Evolutionary conservation across 35 echinoderm and acorn worm species (phyloP).

Genomic region (Apostichopus japonicus): DNA sequence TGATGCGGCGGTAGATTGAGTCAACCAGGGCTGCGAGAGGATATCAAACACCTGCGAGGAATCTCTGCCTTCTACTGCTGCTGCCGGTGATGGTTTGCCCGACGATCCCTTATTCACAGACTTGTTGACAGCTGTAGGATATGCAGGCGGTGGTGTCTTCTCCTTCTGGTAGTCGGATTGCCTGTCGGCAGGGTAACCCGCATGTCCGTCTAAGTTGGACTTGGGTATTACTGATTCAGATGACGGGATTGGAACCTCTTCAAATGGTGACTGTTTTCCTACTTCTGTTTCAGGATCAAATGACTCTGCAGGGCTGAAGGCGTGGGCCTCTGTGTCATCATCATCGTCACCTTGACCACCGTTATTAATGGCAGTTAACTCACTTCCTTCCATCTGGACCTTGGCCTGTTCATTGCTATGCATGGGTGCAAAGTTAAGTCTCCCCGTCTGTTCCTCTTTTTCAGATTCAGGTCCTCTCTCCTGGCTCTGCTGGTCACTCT

Average conservation of each 20-base stretch:
- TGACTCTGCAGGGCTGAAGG: slow-evolving; percentile 29
- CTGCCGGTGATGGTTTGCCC: neutral
- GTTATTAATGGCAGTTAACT: neutral
- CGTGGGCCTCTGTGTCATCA: slow-evolving; percentile 40
- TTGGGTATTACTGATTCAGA: neutral
- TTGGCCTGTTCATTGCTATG: neutral
- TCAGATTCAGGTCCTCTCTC: neutral
- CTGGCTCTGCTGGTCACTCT: neutral
- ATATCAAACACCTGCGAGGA: slow-evolving; percentile 44
- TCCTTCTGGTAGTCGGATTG: neutral
- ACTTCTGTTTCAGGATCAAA: neutral
- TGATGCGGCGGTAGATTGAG: neutral
- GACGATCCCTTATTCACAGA: neutral
- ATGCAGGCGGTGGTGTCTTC: slow-evolving; percentile 19
- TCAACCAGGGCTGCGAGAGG: slow-evolving; percentile 57
- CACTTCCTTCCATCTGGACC: neutral
- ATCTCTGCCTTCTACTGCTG: neutral
- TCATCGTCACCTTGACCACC: slow-evolving; percentile 5
- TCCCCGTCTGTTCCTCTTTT: neutral
- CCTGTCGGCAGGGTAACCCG: neutral
- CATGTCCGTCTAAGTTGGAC: neutral
- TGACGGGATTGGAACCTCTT: neutral
- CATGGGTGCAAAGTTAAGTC: neutral
- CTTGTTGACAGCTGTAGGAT: neutral
- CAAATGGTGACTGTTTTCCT: neutral